Evolutionary conservation across 2,888 invertebrate species (phyloP).

Genomic region (Zygothrica quintamaculata): DNA sequence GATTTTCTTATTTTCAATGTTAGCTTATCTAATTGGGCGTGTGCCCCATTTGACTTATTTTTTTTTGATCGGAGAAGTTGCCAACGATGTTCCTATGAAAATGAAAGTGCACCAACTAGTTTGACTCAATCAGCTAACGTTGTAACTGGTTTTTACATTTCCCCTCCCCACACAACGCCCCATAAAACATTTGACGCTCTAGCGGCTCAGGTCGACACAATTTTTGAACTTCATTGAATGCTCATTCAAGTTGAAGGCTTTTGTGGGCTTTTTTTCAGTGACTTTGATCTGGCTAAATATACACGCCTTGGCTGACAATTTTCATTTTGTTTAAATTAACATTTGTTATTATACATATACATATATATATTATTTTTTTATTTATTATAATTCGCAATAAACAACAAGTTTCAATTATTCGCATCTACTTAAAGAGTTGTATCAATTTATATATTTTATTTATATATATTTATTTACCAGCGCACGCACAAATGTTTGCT

Average conservation of each 20-base stretch:
- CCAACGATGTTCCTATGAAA: constrained; percentile 29
- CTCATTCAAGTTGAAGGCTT: constrained; percentile 73
- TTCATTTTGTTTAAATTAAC: constrained; percentile 67
- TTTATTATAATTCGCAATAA: not conserved
- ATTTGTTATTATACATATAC: too few species aligned
- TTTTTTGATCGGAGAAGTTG: not conserved
- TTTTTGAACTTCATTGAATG: constrained; percentile 48
- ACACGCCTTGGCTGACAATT: constrained; percentile 74
- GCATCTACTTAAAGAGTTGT: constrained; percentile 33
- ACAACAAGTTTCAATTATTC: constrained; percentile 30
- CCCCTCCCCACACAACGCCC: too few species aligned
- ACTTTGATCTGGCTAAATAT: constrained; percentile 66
- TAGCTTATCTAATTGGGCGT: constrained; percentile 11
- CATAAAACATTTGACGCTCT: not conserved
- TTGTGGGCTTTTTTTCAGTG: too few species aligned
- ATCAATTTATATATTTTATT: too few species aligned
- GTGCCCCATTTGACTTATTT: constrained; percentile 1
- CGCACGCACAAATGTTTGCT: constrained; percentile 15
- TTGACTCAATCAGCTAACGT: not conserved
- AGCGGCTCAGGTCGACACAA: constrained; percentile 4
- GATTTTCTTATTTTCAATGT: constrained; percentile 6
- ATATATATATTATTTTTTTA: too few species aligned
- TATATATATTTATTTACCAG: too few species aligned
- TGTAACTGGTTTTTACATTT: not conserved
- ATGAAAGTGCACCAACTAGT: constrained; percentile 48